Conservation (phyloP, 2,888 invertebrate genomes). For the Prosapia bicincta region DNA sequence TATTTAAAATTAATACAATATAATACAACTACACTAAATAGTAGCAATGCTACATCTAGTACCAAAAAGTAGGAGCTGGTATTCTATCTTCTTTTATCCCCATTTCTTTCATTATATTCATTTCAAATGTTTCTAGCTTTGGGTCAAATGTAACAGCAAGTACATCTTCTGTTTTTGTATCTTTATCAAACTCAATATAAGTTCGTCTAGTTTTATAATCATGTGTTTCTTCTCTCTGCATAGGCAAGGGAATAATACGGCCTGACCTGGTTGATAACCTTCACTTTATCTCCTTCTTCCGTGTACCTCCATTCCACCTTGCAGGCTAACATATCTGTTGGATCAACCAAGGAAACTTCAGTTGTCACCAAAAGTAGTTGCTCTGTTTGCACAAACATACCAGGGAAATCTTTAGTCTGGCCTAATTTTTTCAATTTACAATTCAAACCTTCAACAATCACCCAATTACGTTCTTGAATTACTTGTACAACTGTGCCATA, state of each 20-base stretch:
- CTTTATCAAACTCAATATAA: conserved; percentile 66
- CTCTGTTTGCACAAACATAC: conserved; percentile 67
- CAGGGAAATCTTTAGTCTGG: conserved; percentile 58
- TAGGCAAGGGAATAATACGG: conserved; percentile 83
- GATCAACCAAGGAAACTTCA: conserved; percentile 80
- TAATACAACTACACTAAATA: not conserved
- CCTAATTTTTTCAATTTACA: conserved; percentile 47
- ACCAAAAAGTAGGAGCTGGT: conserved; percentile 80
- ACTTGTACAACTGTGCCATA: conserved; percentile 76
- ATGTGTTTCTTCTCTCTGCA: conserved; percentile 68
- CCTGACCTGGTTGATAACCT: conserved; percentile 83
- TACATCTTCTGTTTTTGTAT: conserved; percentile 63
- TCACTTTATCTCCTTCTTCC: conserved; percentile 79
- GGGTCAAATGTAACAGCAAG: conserved; percentile 72
- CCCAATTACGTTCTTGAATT: conserved; percentile 92
- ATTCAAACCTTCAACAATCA: conserved; percentile 88
- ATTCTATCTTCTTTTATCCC: conserved; percentile 79
- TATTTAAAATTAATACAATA: not conserved
- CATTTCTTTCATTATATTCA: conserved; percentile 92
- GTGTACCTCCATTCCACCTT: conserved; percentile 86
- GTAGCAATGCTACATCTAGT: conserved; percentile 52
- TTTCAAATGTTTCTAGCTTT: conserved; percentile 81
- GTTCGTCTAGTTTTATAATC: conserved; percentile 78
- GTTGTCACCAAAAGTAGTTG: conserved; percentile 77
- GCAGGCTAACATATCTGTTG: conserved; percentile 75